Evolutionary conservation across 2,797 vertebrate genomes (phyloP).

Genomic region (Delichon dasypus): DNA sequence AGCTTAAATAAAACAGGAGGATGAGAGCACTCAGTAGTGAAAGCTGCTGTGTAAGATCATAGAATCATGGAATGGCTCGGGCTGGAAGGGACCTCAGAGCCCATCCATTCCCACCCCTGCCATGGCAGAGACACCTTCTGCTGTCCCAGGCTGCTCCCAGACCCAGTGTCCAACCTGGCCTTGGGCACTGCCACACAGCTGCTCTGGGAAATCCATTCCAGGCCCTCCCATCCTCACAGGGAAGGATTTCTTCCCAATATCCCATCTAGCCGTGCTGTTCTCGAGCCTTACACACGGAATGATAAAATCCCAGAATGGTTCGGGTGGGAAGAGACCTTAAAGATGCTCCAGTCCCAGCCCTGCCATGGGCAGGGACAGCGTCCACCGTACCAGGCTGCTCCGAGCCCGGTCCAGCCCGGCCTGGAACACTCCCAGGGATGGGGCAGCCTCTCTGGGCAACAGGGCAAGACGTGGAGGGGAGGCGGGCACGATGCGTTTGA

Average conservation of each 20-base stretch:
- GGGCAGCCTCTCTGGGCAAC: neutral
- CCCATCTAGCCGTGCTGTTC: neutral
- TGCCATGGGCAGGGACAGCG: neutral
- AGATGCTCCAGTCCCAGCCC: neutral
- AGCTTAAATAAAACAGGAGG: neutral
- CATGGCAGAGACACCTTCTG: accelerated
- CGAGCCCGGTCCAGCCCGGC: neutral
- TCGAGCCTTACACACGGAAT: neutral
- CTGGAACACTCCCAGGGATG: accelerated
- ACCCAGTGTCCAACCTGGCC: neutral
- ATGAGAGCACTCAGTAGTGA: neutral
- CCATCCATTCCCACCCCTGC: accelerated
- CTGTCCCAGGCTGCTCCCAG: accelerated
- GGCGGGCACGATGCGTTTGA: neutral
- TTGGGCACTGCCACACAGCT: neutral
- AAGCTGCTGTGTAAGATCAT: neutral
- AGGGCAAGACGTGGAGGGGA: neutral
- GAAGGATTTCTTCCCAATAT: neutral
- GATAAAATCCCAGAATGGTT: neutral
- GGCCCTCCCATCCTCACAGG: neutral
- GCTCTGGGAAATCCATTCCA: neutral
- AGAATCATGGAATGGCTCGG: neutral
- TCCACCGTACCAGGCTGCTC: accelerated
- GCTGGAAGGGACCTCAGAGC: neutral
- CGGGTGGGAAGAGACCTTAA: neutral